phyloP scores from a whole-genome alignment of 2,888 invertebrate genomes.

The Biston betularia region DNA sequence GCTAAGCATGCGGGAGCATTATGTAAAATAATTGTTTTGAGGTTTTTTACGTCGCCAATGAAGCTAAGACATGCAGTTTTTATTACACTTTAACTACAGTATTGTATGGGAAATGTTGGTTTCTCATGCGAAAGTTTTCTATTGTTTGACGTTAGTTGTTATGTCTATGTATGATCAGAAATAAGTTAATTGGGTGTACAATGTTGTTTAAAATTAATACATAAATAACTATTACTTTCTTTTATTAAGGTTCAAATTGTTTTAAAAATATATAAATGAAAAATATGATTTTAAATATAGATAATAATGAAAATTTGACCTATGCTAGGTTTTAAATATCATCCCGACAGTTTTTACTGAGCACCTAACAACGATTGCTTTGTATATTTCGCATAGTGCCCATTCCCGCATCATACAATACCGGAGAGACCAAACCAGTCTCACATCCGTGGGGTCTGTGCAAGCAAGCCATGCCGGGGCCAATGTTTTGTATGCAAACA shows the following conservation, averaged over 20 bases:
- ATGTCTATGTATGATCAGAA: constrained; percentile 48
- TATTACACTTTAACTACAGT: constrained; percentile 66
- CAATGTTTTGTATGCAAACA: constrained; percentile 68
- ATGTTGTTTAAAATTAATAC: constrained; percentile 42
- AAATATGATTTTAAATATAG: no score
- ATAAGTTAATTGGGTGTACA: constrained; percentile 45
- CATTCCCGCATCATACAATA: constrained; percentile 14
- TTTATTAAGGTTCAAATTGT: not conserved
- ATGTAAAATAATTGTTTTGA: constrained; percentile 73
- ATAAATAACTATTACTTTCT: no score
- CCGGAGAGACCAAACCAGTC: constrained; percentile 58
- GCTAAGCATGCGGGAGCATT: constrained; percentile 71
- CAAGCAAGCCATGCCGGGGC: constrained; percentile 63
- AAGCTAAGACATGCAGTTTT: constrained; percentile 67
- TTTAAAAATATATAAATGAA: not conserved
- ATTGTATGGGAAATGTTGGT: constrained; percentile 75
- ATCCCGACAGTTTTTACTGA: not conserved
- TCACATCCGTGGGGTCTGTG: constrained; percentile 76
- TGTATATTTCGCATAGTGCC: constrained; percentile 34
- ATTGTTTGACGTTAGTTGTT: constrained; percentile 57
- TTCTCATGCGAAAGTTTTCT: constrained; percentile 81
- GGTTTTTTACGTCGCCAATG: constrained; percentile 69
- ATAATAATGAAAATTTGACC: not conserved
- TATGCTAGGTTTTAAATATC: not conserved
- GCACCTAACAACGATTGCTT: constrained; percentile 1